Percentiles rank a stretch among this genome's conserved stretches.
These are phyloP conservation scores for Parnassius orleans DNA, from an alignment of 2,888 invertebrate species.

Conservation along the genomic window DNA sequence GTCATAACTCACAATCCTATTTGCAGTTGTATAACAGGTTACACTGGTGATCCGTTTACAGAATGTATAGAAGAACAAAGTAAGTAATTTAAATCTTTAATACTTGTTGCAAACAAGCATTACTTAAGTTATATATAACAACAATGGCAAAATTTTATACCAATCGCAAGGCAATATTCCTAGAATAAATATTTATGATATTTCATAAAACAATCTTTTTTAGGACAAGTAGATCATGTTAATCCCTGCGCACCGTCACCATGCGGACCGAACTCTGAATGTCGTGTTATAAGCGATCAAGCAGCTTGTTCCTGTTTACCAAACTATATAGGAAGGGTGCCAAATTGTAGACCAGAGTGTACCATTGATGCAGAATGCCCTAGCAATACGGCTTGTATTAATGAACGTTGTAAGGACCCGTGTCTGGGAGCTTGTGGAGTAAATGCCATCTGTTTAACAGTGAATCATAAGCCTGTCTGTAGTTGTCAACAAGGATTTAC, in stretches of 20 bases:
- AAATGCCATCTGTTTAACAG: constrained; percentile 90
- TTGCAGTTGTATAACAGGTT: constrained; percentile 90
- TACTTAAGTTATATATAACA: too few relatives aligned
- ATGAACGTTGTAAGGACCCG: constrained; percentile 91
- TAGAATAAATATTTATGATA: constrained; percentile 1
- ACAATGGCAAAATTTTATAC: too few relatives aligned
- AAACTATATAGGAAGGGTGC: constrained; percentile 91
- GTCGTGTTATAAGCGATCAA: constrained; percentile 88
- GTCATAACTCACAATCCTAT: constrained; percentile 93
- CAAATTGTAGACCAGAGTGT: constrained; percentile 93
- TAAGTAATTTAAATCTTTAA: constrained; percentile 49
- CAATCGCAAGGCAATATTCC: too few relatives aligned
- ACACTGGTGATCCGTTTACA: constrained; percentile 90
- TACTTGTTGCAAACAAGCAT: too few relatives aligned
- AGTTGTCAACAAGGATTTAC: constrained; percentile 91
- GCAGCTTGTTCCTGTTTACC: constrained; percentile 92
- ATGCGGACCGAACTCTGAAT: constrained; percentile 91
- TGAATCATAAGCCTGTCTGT: constrained; percentile 90
- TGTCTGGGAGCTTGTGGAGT: constrained; percentile 89
- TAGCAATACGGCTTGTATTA: constrained; percentile 89
- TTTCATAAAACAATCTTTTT: constrained; percentile 25
- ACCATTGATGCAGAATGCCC: constrained; percentile 90
- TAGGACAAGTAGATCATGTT: constrained; percentile 47
- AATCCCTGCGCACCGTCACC: constrained; percentile 91
- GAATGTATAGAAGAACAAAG: constrained; percentile 84